Base-by-base conservation (phyloP, 2,113 vertebrate genomes). In the Taurulus bubalis region DNA sequence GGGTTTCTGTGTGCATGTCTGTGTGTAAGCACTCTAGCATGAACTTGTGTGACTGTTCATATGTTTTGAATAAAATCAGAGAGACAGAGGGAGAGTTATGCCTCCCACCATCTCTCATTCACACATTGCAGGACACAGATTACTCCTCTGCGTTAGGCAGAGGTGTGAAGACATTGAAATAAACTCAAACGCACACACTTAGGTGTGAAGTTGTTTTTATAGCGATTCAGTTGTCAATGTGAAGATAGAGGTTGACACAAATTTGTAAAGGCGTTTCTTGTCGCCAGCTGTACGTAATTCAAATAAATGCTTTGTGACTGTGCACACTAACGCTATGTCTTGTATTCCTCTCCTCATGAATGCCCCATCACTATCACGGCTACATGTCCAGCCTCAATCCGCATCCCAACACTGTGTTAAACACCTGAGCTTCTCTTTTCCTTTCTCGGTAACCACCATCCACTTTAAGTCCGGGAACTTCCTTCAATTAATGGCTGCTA, bases 161-260 rank as follows among this genome's bases (percentile, higher is more conserved):
- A 87, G 89, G 84, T 85, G 89, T 78, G 80, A 86, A 82, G 34
- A 71, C 36, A 69, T 75, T 79, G 81, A 85, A 77, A 86, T 55
- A 74, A 85, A 83, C 30, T 62, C 38, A 82, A 82, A 73, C 63
- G 76, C 56, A 55, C 58, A 60, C n/a, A 55, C 51, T 51, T 6
- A 68, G 78, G 83, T 80, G 87, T 84, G 72, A 87, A 81, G 62
- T 49, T 76, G 56, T 68, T 88, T 86, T 87, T 72, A 70, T 24
- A 71, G 62, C 7, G 18, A 34, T 28, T 79, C 51, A 58, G 34
- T 73, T 70, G 75, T 49, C 58, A 78, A 69, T 59, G 59, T 80
- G 75, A 68, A 65, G 68, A 85, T 34, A 77, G 49, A 63, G 18
- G 71, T 63, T 80, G 63, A 47, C 32, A 45, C 24, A 45, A 71